Evolutionary conservation across 1,140 invertebrate species (phyloP), one percentile per base, ranked within the genome.

Genomic region (Anastrepha ludens): DNA sequence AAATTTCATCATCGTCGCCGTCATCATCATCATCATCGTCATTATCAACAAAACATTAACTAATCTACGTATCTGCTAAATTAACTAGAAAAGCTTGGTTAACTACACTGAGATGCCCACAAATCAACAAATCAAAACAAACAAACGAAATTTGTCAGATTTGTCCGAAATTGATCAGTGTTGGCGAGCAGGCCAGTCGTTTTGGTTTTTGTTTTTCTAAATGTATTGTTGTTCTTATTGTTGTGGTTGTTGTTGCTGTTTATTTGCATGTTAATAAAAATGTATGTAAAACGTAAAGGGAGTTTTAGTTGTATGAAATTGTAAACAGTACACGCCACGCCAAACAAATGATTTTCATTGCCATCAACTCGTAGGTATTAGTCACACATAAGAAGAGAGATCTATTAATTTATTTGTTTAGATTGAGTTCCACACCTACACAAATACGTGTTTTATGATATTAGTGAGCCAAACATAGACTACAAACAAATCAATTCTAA

Each of bases 401-500:
- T 62, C 15, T 74, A 74, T 74, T 74, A 74, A 70, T 13, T 47
- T 3, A 74, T n/a, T 5, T 2, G 15, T 74, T 74, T 50, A 81
- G n/a, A 20, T 81, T 50, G 74, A 17, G 17, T 74, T 15, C 67
- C 67, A 74, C 67, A 74, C 67, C 67, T 74, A 44, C 41, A 74
- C 41, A 74, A 81, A 15, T 17, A 62, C 60, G 60, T 62, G 15
- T 17, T 29, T 29, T 29, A 29, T 29, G 29, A 81, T 41, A 67
- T 29, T 50, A 81, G 74, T 81, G 44, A 81, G 74, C 74, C 74
- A 81, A 81, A 81, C 17, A 81, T n/a, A 81, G 11, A 81, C 64
- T 55, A 62, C 0, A 62, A 55, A 81, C 20, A 81, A 55, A 29
- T 67, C 29, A 29, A 39, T 39, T 67, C 29, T 39, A 67, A 67